These are phyloP conservation scores for Tenthredo livida DNA, from an alignment of 2,888 invertebrate genomes.

Conservation along the genomic window DNA sequence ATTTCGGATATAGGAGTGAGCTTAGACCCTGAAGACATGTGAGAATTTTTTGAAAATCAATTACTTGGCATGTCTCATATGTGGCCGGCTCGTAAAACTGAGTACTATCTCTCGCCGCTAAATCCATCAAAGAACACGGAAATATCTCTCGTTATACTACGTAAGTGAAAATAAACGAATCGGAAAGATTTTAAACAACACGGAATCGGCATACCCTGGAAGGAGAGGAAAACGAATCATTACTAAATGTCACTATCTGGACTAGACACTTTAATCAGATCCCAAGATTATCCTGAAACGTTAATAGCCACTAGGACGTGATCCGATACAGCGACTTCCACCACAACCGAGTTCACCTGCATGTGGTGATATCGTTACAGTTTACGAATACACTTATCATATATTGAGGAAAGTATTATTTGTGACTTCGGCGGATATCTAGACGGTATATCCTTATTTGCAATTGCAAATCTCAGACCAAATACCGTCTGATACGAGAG, in stretches of 20 bases:
- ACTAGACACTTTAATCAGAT: not conserved
- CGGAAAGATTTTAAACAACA: not conserved
- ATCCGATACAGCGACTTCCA: not conserved
- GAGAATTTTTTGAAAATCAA: not conserved
- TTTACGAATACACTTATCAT: not conserved
- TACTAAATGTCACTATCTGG: not conserved
- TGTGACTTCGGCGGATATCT: not conserved
- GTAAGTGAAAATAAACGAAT: slow-evolving; percentile 41
- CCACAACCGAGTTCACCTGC: not conserved
- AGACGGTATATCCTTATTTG: not conserved
- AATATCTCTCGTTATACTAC: slow-evolving; percentile 36
- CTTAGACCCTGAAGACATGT: not conserved
- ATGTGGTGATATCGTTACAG: slow-evolving; percentile 16
- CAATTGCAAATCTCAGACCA: not conserved
- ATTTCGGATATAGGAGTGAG: not conserved
- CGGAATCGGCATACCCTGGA: not conserved
- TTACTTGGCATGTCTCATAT: not conserved
- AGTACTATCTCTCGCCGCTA: not conserved
- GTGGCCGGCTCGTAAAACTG: not conserved
- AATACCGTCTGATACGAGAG: not conserved
- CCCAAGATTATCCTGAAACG: not conserved
- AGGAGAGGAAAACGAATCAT: not conserved
- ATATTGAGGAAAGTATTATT: not conserved
- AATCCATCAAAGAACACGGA: not conserved
- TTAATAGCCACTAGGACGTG: slow-evolving; percentile 4